A percentile compares a stretch with the other conserved stretches of the same genome.
phyloP scores from a whole-genome alignment of 2,797 vertebrate genomes.

The Hoplostethus mediterraneus region DNA sequence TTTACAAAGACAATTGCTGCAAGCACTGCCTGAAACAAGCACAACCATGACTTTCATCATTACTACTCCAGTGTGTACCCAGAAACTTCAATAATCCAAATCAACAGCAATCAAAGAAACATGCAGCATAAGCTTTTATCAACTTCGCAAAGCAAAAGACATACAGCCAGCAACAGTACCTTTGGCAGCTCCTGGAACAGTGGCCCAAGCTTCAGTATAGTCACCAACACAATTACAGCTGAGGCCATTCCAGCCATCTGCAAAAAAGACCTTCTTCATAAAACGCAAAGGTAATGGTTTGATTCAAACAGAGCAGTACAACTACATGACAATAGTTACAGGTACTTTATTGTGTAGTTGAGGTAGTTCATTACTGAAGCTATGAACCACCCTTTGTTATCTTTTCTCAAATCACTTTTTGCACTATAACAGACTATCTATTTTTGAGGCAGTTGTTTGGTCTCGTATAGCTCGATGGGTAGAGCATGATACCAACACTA shows the following conservation, averaged over 20 bases:
- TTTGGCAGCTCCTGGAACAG: conserved; percentile 94
- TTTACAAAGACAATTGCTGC: conserved; percentile 91
- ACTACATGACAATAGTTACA: no score
- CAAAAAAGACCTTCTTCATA: conserved; percentile 18
- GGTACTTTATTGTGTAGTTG: no score
- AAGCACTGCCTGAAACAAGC: conserved; percentile 88
- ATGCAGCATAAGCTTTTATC: not conserved
- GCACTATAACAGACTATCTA: no score
- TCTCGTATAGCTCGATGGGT: no score
- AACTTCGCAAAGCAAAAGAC: not conserved
- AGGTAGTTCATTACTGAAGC: no score
- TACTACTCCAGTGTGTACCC: not conserved
- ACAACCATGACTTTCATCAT: not conserved
- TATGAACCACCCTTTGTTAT: no score
- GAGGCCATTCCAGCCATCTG: conserved; percentile 91
- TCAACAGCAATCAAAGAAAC: not conserved
- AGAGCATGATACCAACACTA: no score
- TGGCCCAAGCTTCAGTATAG: conserved; percentile 92
- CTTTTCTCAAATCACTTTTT: no score
- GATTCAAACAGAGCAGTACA: no score
- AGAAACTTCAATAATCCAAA: not conserved
- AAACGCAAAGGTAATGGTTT: conserved; percentile 7
- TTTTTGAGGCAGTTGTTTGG: no score
- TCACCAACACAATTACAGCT: conserved; percentile 91
- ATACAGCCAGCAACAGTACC: conserved; percentile 75